Percentiles rank a stretch among this genome's conserved stretches.
phyloP scores from a whole-genome alignment of 2,888 invertebrate genomes.

The Aleiodes leptofemur region DNA sequence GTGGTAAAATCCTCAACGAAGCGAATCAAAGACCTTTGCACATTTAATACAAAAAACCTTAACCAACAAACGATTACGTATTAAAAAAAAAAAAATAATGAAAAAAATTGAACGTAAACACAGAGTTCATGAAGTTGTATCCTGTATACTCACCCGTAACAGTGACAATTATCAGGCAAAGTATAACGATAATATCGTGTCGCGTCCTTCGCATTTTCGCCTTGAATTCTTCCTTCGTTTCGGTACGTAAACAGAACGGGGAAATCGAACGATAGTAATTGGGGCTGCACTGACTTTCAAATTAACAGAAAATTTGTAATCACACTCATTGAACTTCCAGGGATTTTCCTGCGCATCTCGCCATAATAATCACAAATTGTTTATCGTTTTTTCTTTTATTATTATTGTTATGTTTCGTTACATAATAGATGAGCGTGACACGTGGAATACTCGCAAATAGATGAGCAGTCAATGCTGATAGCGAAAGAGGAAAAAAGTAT shows the following conservation, averaged over 20 bases:
- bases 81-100: not conserved
- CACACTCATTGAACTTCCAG: not conserved
- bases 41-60: constrained; percentile 8
- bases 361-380: constrained; percentile 29
- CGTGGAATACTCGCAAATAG: constrained; percentile 50
- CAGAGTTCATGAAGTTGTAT: constrained; percentile 13
- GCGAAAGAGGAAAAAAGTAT: constrained; percentile 4
- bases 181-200: constrained; percentile 28
- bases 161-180: constrained; percentile 29
- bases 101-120: constrained; percentile 9
- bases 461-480: constrained; percentile 43
- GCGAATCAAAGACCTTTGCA: constrained; percentile 32
- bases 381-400: constrained; percentile 29
- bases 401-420: constrained; percentile 38
- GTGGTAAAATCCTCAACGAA: constrained; percentile 15
- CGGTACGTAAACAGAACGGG: not conserved
- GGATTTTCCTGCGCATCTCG: constrained; percentile 15
- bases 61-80: constrained; percentile 11
- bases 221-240: constrained; percentile 1
- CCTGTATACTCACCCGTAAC: constrained; percentile 41
- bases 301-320: not conserved
- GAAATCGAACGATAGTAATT: not conserved
- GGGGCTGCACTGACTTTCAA: not conserved
- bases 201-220: constrained; percentile 42
- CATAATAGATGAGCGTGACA: constrained; percentile 52